These are phyloP conservation scores for Copsychus sechellarum DNA, from an alignment of 2,113 vertebrate species.

Conservation along the genomic window DNA sequence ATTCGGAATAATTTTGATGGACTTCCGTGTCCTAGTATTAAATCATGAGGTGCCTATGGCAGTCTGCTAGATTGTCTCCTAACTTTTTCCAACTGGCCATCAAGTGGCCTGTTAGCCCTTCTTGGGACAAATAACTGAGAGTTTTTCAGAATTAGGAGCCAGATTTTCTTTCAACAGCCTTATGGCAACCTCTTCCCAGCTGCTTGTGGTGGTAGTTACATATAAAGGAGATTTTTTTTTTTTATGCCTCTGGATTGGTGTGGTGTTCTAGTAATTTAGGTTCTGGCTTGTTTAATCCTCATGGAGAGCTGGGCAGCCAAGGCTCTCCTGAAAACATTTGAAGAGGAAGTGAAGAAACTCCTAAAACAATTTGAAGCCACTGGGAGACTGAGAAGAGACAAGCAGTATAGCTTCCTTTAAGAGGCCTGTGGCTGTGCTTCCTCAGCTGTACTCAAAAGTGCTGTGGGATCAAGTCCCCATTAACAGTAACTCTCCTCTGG, in stretches of 20 bases:
- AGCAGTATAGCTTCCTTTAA: not conserved
- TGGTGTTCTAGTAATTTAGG: rapidly evolving
- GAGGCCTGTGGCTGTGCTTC: not conserved
- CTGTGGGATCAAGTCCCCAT: not conserved
- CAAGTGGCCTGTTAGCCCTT: not conserved
- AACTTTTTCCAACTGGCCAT: not conserved
- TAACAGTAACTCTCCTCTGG: not conserved
- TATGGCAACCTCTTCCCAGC: not conserved
- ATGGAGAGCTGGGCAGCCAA: rapidly evolving
- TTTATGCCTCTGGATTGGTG: rapidly evolving
- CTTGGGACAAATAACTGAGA: not conserved
- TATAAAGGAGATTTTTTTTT: not conserved
- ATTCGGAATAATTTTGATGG: not conserved
- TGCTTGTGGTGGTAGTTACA: not conserved
- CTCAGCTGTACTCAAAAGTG: rapidly evolving
- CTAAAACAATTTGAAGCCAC: not conserved
- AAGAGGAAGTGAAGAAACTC: not conserved
- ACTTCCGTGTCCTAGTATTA: not conserved
- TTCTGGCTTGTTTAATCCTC: rapidly evolving
- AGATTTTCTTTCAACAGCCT: not conserved
- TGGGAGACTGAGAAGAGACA: no score
- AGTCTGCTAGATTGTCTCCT: not conserved
- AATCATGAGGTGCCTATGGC: not conserved
- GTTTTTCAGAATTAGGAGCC: not conserved
- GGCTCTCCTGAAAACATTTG: not conserved